Conservation (phyloP, 2,113 vertebrate genomes). For the Anarrhichthys ocellatus region DNA sequence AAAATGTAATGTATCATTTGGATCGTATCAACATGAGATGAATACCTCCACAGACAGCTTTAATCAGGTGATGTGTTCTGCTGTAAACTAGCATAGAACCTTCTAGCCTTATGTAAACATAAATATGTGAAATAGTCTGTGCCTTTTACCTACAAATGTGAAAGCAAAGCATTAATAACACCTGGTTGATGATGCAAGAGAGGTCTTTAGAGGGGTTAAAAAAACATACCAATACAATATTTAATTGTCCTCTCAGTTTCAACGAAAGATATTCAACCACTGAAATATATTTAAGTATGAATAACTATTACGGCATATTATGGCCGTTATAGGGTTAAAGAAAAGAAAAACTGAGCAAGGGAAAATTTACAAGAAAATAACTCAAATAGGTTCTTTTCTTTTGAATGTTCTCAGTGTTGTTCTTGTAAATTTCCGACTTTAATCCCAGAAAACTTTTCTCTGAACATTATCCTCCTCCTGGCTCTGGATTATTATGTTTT, state of each 20-base stretch:
- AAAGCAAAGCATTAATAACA: neutral
- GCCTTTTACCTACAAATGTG: neutral
- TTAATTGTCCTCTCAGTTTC: neutral
- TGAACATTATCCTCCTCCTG: no score
- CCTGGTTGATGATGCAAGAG: neutral
- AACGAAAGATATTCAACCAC: neutral
- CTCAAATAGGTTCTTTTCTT: neutral
- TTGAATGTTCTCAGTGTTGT: neutral
- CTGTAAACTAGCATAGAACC: neutral
- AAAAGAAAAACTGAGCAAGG: neutral
- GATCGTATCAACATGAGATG: constrained; percentile 5
- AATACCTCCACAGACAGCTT: constrained; percentile 11
- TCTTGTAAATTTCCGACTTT: neutral
- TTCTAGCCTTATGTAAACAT: neutral
- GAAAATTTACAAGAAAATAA: neutral
- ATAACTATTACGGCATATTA: neutral
- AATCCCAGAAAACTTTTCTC: no score
- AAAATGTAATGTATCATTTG: neutral
- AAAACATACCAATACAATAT: neutral
- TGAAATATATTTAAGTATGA: no score
- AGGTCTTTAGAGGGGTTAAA: neutral
- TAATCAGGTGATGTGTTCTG: constrained; percentile 12
- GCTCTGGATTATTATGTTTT: no score
- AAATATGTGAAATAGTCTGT: neutral
- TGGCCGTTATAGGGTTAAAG: neutral